Base-by-base conservation (phyloP, 2,888 invertebrate species). In the Lepidocyrtinus sp. region DNA sequence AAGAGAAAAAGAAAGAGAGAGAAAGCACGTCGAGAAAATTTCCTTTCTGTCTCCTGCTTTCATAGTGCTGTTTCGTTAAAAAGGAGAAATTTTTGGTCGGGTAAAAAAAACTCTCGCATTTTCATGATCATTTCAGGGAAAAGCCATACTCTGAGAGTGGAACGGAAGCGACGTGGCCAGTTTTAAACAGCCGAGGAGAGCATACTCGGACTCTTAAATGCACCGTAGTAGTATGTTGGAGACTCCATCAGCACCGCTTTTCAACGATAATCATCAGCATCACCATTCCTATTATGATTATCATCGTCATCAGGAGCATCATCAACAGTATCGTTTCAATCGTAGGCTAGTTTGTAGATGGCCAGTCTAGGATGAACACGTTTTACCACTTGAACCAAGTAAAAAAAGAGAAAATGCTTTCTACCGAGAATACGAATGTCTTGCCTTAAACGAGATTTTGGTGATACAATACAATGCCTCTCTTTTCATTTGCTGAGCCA, bases 301-400 rank as follows among this genome's bases (percentile, higher is more conserved):
- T 77, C 61, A 72, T 71, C 72, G 59, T 72, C 77, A 77, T 72
- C 77, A 72, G 45, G 72, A 77, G 77, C 71, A 77, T 77, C 77
- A 67, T 77, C 76, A 76, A 76, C 76, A 65, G 70, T 27, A 59
- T 70, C 70, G 64, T 70, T 64, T 50, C 55, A 76, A 70, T 62
- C 5, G 36, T 36, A 36, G 36, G 36, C 36, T 36, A 5, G 36
- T 36, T 12, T 22, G 21, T 9, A 59, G 59, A 15, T n/a, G 12
- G n/a, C 59, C n/a, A 17, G n/a, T 9, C 19, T 59, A 22, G 21
- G 19, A 59, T 59, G 59, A 59, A 59, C 59, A 59, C 59, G 59
- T 59, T 59, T 59, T 59, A 21, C 59, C 59, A 59, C 59, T 59
- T 22, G 59, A 21, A 3, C 22, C 59, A 59, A 59, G 2, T 5